Conservation (phyloP, 2,888 invertebrate species). For the Sesamia inferens region DNA sequence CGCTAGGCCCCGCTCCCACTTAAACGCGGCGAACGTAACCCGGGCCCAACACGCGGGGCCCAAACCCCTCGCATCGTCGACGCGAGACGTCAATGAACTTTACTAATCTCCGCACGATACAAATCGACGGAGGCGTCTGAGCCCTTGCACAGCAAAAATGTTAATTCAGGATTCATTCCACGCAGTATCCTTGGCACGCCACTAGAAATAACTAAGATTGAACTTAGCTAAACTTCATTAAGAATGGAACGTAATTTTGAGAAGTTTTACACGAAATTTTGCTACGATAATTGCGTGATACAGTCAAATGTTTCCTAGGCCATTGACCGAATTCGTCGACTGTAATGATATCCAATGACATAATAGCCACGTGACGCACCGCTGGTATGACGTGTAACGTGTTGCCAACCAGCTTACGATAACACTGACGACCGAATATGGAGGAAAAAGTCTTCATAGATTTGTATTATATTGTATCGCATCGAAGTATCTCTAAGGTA, state of each 20-base stretch:
- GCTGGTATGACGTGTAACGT: constrained; percentile 53
- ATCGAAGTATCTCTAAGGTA: constrained; percentile 5
- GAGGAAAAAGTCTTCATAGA: constrained; percentile 27
- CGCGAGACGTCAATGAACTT: constrained; percentile 87
- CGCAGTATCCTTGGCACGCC: constrained; percentile 69
- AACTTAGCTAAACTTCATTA: constrained; percentile 74
- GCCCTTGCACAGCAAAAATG: constrained; percentile 74
- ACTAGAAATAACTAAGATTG: constrained; percentile 74
- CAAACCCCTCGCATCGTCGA: constrained; percentile 78
- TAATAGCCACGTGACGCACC: constrained; percentile 65
- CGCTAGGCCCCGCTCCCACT: constrained; percentile 73
- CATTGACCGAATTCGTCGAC: constrained; percentile 72
- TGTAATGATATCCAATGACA: constrained; percentile 71
- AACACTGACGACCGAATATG: constrained; percentile 40
- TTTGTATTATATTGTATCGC: neutral
- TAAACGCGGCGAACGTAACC: constrained; percentile 57
- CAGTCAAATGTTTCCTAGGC: constrained; percentile 71
- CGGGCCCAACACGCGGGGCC: constrained; percentile 66
- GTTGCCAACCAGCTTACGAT: constrained; percentile 58
- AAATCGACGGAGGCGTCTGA: constrained; percentile 75
- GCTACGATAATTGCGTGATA: constrained; percentile 68
- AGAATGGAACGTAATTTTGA: constrained; percentile 71
- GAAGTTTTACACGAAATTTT: constrained; percentile 62
- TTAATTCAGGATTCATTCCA: constrained; percentile 75
- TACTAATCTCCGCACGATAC: constrained; percentile 81